Conservation (phyloP, 2,113 vertebrate genomes). For the Irena cyanogastra region DNA sequence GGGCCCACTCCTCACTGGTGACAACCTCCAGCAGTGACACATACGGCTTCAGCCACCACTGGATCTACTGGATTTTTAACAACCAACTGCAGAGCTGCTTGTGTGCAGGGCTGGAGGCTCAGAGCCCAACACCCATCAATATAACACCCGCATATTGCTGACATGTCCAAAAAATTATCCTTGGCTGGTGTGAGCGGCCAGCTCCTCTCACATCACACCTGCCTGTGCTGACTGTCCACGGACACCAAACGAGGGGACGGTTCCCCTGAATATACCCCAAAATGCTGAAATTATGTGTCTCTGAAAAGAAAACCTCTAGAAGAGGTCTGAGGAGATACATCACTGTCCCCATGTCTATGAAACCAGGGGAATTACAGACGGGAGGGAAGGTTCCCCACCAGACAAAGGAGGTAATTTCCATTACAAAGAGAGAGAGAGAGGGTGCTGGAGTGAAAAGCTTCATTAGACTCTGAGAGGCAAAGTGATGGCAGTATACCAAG, state of each 20-base stretch:
- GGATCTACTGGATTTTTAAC: not conserved
- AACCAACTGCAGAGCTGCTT: not conserved
- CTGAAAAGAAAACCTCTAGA: slow-evolving; percentile 1
- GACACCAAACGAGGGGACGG: accelerated
- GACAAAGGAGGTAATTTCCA: slow-evolving; percentile 79
- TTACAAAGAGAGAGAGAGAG: slow-evolving; percentile 81
- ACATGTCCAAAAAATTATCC: not conserved
- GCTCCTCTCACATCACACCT: not conserved
- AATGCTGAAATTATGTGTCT: not conserved
- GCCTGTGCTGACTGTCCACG: not conserved
- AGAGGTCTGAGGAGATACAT: slow-evolving; percentile 1
- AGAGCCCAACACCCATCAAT: not conserved
- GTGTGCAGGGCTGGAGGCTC: not conserved
- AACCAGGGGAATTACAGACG: slow-evolving; percentile 3
- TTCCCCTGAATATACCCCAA: not conserved
- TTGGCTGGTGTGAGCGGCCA: not conserved
- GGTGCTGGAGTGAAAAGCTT: slow-evolving; percentile 86
- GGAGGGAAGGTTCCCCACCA: slow-evolving; percentile 61
- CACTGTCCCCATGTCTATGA: slow-evolving; percentile 21
- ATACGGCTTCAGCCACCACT: accelerated
- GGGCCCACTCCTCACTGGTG: not conserved
- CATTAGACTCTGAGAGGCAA: slow-evolving; percentile 86
- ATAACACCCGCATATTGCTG: not conserved
- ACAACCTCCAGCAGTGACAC: not conserved
- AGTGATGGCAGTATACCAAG: slow-evolving; percentile 89